These are phyloP conservation scores for Prenolepis imparis DNA, from an alignment of 2,888 invertebrate species.

Conservation along the genomic window DNA sequence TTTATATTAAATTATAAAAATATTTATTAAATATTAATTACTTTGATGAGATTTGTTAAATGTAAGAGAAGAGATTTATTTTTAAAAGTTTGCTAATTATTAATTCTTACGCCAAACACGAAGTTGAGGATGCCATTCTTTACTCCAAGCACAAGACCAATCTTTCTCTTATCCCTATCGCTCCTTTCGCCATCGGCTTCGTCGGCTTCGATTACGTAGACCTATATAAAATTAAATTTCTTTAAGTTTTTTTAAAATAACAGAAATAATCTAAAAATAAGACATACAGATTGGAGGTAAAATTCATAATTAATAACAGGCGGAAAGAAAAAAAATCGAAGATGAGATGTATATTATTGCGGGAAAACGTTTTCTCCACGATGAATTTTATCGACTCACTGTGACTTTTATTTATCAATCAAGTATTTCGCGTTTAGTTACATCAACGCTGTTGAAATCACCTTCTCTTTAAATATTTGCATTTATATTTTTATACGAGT, in stretches of 20 bases:
- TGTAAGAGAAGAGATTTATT: not conserved
- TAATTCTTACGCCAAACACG: slow-evolving; percentile 91
- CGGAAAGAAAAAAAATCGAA: not conserved
- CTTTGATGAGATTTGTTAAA: not conserved
- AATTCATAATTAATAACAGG: not conserved
- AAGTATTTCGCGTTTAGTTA: not conserved
- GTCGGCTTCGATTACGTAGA: slow-evolving; percentile 81
- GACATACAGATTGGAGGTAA: not conserved
- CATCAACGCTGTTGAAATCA: not conserved
- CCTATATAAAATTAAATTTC: slow-evolving; percentile 71
- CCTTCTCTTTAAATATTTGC: not conserved
- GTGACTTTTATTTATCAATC: not conserved
- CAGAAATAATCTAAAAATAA: not conserved
- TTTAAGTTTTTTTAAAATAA: not conserved
- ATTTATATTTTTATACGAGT: no score
- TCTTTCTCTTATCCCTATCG: slow-evolving; percentile 91
- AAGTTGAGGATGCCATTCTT: slow-evolving; percentile 94
- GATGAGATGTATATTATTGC: slow-evolving; percentile 1
- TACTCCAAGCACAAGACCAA: slow-evolving; percentile 91
- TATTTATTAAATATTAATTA: not conserved
- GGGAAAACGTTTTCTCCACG: not conserved
- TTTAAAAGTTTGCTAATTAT: slow-evolving; percentile 1
- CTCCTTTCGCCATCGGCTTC: slow-evolving; percentile 87
- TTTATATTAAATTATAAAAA: no score
- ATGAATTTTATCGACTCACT: not conserved